These are phyloP conservation scores for Panthera tigris DNA, from an alignment of 2,113 vertebrate genomes.

Conservation along the genomic window DNA sequence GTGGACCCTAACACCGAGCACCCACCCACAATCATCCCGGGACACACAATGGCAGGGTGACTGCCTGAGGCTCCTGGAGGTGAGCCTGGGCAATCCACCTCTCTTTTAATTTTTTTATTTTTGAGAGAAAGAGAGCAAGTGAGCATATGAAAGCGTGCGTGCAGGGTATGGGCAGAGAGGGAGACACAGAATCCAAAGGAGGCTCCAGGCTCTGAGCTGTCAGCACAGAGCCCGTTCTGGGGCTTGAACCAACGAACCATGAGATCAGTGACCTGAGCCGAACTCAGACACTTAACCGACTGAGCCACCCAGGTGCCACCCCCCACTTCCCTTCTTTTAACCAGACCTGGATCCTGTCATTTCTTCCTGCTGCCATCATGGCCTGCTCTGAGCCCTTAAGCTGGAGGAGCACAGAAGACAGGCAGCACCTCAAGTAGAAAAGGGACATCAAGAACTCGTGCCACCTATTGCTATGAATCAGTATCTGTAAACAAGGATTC, in stretches of 20 bases:
- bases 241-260: too few species aligned
- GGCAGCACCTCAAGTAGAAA: background rate
- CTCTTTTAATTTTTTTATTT: too few species aligned
- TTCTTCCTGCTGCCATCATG: background rate
- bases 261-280: too few species aligned
- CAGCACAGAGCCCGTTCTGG: too few species aligned
- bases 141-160: too few species aligned
- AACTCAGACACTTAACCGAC: too few species aligned
- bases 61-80: background rate
- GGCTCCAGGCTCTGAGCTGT: too few species aligned
- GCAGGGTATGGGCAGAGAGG: too few species aligned
- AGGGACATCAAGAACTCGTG: background rate
- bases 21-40: background rate
- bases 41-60: background rate
- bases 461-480: background rate
- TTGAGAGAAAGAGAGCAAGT: too few species aligned
- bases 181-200: too few species aligned
- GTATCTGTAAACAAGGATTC: background rate
- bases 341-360: background rate
- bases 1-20: too few species aligned
- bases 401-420: background rate
- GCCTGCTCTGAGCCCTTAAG: background rate
- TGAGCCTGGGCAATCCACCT: background rate
- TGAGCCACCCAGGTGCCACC: too few species aligned
- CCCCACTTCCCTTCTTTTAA: background rate